phyloP scores from a whole-genome alignment of 2,113 vertebrate species.

The Cygnus atratus region DNA sequence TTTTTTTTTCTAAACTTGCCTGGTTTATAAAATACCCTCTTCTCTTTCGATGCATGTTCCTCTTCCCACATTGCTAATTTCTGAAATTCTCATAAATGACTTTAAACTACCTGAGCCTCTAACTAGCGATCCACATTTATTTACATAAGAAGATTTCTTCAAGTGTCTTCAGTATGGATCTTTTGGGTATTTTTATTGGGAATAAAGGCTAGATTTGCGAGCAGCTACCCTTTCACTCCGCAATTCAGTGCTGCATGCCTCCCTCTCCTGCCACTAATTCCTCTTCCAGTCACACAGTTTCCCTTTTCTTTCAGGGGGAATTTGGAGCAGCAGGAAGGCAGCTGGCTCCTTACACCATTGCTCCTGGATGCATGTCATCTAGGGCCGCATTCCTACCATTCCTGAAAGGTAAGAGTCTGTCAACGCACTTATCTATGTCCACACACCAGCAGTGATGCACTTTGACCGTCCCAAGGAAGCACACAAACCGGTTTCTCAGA shows the following conservation, averaged over 20 bases:
- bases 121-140: neutral
- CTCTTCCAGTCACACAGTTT: accelerated
- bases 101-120: neutral
- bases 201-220: neutral
- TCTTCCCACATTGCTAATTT: neutral
- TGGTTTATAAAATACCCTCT: neutral
- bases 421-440: neutral
- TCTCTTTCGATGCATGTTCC: neutral
- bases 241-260: neutral
- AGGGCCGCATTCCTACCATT: neutral
- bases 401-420: neutral
- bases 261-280: too few species aligned
- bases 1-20: neutral
- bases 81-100: neutral
- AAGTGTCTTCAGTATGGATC: neutral
- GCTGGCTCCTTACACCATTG: neutral
- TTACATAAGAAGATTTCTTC: neutral
- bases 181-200: neutral
- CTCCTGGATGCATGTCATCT: neutral
- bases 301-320: neutral
- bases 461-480: neutral
- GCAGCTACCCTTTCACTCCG: neutral
- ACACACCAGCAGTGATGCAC: neutral
- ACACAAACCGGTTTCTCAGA: neutral
- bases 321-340: neutral